Evolutionary conservation across 2,888 invertebrate species (phyloP).

Genomic region (Tinea trinotella): DNA sequence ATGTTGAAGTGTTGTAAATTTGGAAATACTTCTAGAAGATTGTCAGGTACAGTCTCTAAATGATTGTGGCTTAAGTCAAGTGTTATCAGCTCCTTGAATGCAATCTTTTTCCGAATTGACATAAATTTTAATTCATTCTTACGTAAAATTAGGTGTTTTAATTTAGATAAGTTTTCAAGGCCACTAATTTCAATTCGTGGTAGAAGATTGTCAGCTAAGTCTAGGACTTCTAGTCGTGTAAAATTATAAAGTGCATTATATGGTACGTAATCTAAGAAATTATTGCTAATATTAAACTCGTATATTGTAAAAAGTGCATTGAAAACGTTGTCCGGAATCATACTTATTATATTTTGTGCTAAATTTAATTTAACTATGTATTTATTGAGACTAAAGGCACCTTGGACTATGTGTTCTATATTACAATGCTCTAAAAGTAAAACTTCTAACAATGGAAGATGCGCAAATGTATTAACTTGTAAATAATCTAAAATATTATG

Average conservation of each 20-base stretch:
- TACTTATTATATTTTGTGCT: slow-evolving; percentile 78
- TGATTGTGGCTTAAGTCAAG: slow-evolving; percentile 58
- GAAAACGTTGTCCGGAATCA: slow-evolving; percentile 78
- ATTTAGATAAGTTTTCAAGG: slow-evolving; percentile 47
- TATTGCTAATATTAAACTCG: slow-evolving; percentile 82
- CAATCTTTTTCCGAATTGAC: slow-evolving; percentile 47
- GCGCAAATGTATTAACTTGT: slow-evolving; percentile 78
- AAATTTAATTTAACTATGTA: slow-evolving; percentile 81
- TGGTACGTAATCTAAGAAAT: slow-evolving; percentile 82
- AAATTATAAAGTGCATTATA: slow-evolving; percentile 83
- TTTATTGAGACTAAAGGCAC: slow-evolving; percentile 81
- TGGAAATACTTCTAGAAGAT: slow-evolving; percentile 55
- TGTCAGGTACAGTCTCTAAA: slow-evolving; percentile 43
- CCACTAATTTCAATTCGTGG: slow-evolving; percentile 78
- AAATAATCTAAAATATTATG: slow-evolving; percentile 85
- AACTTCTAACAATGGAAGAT: slow-evolving; percentile 83
- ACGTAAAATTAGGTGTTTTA: slow-evolving; percentile 50
- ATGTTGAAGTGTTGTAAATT: slow-evolving; percentile 57
- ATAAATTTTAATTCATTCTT: slow-evolving; percentile 59
- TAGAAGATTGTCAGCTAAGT: slow-evolving; percentile 78
- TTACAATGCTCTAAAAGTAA: slow-evolving; percentile 80
- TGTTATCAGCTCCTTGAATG: slow-evolving; percentile 42
- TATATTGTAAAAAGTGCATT: slow-evolving; percentile 78
- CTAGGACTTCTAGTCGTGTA: slow-evolving; percentile 79
- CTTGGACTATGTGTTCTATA: slow-evolving; percentile 77